These are phyloP conservation scores for Himalopsyche kuldschensis DNA, from an alignment of 2,888 invertebrate genomes.

Conservation along the genomic window DNA sequence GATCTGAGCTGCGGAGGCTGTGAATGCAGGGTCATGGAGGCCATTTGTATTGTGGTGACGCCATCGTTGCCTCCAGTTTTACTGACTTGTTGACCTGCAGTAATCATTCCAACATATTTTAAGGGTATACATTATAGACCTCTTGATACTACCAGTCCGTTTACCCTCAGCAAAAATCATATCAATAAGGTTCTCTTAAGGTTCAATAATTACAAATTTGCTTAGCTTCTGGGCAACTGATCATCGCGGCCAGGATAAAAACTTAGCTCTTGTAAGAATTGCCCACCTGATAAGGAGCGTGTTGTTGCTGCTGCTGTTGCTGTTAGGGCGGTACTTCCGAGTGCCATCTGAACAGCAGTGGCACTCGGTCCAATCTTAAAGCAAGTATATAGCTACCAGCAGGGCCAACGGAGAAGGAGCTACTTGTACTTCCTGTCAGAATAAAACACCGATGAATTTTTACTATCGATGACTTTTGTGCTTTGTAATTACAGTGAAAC, in stretches of 20 bases:
- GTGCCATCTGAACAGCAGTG: constrained; percentile 39
- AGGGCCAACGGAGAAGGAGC: constrained; percentile 74
- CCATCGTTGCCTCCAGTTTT: constrained; percentile 7
- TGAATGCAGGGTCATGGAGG: constrained; percentile 46
- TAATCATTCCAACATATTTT: too few relatives aligned
- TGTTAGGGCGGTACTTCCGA: constrained; percentile 42
- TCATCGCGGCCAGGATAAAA: not conserved
- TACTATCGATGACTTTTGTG: too few relatives aligned
- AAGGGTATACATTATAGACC: too few relatives aligned
- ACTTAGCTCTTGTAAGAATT: not conserved
- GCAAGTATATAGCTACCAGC: constrained; percentile 77
- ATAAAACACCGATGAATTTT: constrained; percentile 5
- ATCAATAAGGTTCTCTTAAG: not conserved
- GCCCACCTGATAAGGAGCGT: constrained; percentile 29
- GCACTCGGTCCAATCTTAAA: constrained; percentile 66
- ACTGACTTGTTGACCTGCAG: constrained; percentile 17
- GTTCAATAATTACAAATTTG: too few relatives aligned
- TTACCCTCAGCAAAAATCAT: not conserved
- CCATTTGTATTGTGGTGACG: constrained; percentile 20
- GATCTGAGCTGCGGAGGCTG: constrained; percentile 56
- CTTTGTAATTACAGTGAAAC: too few relatives aligned
- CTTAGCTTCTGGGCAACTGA: not conserved
- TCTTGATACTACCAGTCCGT: not conserved
- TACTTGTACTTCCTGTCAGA: constrained; percentile 54
- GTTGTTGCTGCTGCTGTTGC: constrained; percentile 46